Evolutionary conservation across 2,888 invertebrate species (phyloP), one percentile per base, ranked within the genome.

Genomic region (Uloborus plumipes): DNA sequence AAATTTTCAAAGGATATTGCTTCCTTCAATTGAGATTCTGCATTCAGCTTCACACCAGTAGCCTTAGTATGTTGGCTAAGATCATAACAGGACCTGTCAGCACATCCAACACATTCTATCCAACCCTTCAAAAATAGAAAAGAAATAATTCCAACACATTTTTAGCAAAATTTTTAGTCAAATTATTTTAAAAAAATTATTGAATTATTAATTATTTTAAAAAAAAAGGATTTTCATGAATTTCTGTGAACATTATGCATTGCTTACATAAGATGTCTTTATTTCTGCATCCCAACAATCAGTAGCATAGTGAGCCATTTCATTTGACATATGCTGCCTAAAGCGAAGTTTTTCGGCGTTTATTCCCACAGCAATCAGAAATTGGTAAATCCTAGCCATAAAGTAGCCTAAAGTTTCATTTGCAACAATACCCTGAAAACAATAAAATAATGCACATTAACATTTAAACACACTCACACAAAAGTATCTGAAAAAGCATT

Each of bases 281-380:
- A 96, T 95, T 89, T 99, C 99, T 0, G 99, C 99, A 91, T 99
- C 99, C 99, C 99, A 99, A 89, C 99, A 99, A 89, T 99, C 99
- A 89, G 96, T 94, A 13, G 99, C 99, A 89, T 99, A 99, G 90
- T 99, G 99, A 85, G 99, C 99, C 99, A 99, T 99, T 91, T 99
- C 99, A 90, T 99, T 99, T 84, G 94, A 92, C 96, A 99, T 96
- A 88, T 99, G 99, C 89, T 99, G 99, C 49, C 99, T 93, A 90
- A 99, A 99, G 59, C 99, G 92, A 74, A 99, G 89, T 87, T 94
- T 93, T 66, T 92, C 92, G 0, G 94, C 91, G 87, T 97, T 94
- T 74, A 99, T 93, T 61, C 99, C 99, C 85, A 96, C 89, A 88
- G 93, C 94, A 64, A 94, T 88, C 87, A 99, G 90, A 89, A 97